Percentiles rank a stretch among this genome's conserved stretches.
Conservation (phyloP, 2,113 vertebrate species). For the Pantherophis guttatus region DNA sequence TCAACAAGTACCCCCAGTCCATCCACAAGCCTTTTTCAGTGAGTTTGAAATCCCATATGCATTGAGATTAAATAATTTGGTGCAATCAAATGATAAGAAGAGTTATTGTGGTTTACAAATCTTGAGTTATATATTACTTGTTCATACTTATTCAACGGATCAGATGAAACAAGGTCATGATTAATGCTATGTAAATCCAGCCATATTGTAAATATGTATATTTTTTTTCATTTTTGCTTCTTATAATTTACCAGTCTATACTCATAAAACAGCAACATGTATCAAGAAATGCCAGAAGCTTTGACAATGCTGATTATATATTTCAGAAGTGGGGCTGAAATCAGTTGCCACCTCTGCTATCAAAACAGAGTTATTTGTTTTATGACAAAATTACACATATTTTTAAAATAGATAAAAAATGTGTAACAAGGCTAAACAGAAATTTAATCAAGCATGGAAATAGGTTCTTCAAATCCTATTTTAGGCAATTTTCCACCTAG, state of each 20-base stretch:
- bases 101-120: not conserved
- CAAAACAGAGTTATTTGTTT: not conserved
- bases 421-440: not conserved
- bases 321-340: not conserved
- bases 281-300: not conserved
- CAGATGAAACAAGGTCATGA: not conserved
- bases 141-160: not conserved
- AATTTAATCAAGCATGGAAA: not conserved
- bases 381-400: not conserved
- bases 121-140: not conserved
- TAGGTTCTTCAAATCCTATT: not conserved
- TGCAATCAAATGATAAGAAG: not conserved
- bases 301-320: not conserved
- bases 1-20: not conserved
- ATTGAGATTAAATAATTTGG: not conserved
- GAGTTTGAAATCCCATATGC: not conserved
- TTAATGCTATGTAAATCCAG: not conserved
- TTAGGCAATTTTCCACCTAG: not conserved
- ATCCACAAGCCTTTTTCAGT: not conserved
- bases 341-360: not conserved
- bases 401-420: not conserved
- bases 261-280: not conserved
- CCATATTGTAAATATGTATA: not conserved
- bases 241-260: not conserved
- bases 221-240: not conserved